Evolutionary conservation across 2,113 vertebrate genomes (phyloP).

Genomic region (Brachyistius frenatus): DNA sequence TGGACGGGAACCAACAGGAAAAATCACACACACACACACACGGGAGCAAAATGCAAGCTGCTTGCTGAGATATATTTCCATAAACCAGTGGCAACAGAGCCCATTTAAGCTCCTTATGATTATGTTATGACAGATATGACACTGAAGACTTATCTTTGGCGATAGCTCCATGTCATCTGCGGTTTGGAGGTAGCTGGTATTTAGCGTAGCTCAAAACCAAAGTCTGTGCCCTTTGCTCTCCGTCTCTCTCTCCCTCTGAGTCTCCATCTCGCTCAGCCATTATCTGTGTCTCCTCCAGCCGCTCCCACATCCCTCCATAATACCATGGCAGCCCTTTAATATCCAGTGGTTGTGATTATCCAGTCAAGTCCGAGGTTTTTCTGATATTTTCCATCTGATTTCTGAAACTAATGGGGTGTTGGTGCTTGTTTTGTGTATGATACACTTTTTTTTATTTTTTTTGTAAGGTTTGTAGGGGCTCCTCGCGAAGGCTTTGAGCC

Average conservation of each 20-base stretch:
- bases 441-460: conserved; percentile 46
- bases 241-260: conserved; percentile 47
- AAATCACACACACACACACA: too few species aligned
- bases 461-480: conserved; percentile 45
- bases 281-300: conserved; percentile 50
- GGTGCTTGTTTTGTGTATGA: conserved; percentile 54
- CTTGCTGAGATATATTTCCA: conserved; percentile 37
- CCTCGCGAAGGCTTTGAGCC: conserved; percentile 70
- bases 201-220: conserved; percentile 65
- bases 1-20: too few species aligned
- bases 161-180: conserved; percentile 56
- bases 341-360: conserved; percentile 78
- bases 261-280: conserved; percentile 37
- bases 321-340: conserved; percentile 70
- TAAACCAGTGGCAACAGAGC: conserved; percentile 32
- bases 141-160: conserved; percentile 75
- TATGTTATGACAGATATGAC: conserved; percentile 69
- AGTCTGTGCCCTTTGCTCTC: conserved; percentile 56
- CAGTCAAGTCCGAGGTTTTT: conserved; percentile 68
- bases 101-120: conserved; percentile 61
- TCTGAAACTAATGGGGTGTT: conserved; percentile 72
- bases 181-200: conserved; percentile 72
- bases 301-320: conserved; percentile 61
- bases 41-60: not conserved
- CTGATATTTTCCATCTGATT: conserved; percentile 78